phyloP scores from a whole-genome alignment of 2,888 invertebrate species.

The Crossocerus cetratus region DNA sequence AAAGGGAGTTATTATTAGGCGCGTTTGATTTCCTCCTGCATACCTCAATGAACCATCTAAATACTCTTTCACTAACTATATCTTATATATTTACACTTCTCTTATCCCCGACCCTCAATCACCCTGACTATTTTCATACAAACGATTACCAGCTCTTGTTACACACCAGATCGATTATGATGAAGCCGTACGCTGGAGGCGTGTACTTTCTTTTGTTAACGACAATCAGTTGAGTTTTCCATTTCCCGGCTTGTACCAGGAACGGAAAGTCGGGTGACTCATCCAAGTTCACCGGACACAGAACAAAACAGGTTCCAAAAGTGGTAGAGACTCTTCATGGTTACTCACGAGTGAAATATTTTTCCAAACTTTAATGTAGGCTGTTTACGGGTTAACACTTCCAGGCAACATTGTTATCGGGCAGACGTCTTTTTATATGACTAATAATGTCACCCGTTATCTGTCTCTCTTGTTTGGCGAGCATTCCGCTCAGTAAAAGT shows the following conservation, averaged over 20 bases:
- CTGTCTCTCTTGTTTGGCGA: conserved; percentile 12
- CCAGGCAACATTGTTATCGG: conserved; percentile 8
- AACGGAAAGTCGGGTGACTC: no score
- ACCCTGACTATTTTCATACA: conserved; percentile 38
- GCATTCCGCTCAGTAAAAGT: conserved; percentile 13
- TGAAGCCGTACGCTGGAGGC: conserved; percentile 18
- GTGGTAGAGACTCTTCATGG: no score
- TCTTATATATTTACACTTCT: conserved; percentile 31
- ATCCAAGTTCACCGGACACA: no score
- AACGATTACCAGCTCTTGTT: conserved; percentile 17
- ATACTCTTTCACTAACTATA: conserved; percentile 32
- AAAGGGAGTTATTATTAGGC: conserved; percentile 71
- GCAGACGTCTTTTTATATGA: conserved; percentile 28
- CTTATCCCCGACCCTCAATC: conserved; percentile 16
- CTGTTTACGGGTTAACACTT: conserved; percentile 6
- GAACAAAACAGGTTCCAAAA: no score
- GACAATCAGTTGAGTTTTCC: conserved; percentile 12
- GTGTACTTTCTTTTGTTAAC: conserved; percentile 23
- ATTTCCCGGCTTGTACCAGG: no score
- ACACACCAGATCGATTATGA: not conserved
- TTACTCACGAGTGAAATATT: conserved; percentile 20
- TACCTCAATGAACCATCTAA: conserved; percentile 37
- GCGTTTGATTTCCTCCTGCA: conserved; percentile 59
- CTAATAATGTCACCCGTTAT: conserved; percentile 19
- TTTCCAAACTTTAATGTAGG: conserved; percentile 22